Evolutionary conservation across 2,797 vertebrate species (phyloP).

Genomic region (Cryptoblepharus egeriae): DNA sequence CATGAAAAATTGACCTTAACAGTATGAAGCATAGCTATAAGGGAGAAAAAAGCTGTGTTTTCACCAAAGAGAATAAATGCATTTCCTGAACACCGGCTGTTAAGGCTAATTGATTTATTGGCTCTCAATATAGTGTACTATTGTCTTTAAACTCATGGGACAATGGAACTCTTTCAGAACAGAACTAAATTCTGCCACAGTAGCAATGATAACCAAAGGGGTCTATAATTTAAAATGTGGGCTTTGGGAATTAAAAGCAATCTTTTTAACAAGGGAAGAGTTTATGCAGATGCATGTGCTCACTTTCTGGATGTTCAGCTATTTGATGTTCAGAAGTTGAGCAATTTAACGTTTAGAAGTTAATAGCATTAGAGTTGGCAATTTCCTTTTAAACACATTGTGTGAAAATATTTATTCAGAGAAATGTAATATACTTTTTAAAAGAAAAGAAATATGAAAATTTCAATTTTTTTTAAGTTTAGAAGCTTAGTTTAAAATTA

Average conservation of each 20-base stretch:
- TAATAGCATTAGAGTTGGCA: conserved; percentile 47
- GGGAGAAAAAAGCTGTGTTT: conserved; percentile 75
- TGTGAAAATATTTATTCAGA: conserved; percentile 65
- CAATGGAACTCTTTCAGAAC: conserved; percentile 80
- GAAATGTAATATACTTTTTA: conserved; percentile 64
- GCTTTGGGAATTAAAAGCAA: conserved; percentile 72
- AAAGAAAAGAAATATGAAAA: conserved; percentile 65
- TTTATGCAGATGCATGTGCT: conserved; percentile 71
- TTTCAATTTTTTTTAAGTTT: conserved; percentile 46
- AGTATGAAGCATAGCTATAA: conserved; percentile 80
- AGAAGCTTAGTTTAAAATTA: conserved; percentile 47
- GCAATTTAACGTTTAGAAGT: conserved; percentile 54
- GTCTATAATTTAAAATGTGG: conserved; percentile 75
- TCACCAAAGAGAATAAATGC: conserved; percentile 83
- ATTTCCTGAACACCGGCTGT: conserved; percentile 83
- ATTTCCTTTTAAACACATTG: conserved; percentile 62
- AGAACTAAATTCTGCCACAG: conserved; percentile 83
- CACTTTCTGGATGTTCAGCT: conserved; percentile 46
- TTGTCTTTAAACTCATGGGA: conserved; percentile 89
- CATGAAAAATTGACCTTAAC: conserved; percentile 82
- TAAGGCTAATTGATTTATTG: conserved; percentile 95
- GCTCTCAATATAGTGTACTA: conserved; percentile 85
- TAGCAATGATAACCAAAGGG: conserved; percentile 84
- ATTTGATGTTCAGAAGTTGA: conserved; percentile 53
- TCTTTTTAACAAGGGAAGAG: conserved; percentile 63